phyloP scores from a whole-genome alignment of 2,888 invertebrate genomes.

The Scelioninae gen. 1 region DNA sequence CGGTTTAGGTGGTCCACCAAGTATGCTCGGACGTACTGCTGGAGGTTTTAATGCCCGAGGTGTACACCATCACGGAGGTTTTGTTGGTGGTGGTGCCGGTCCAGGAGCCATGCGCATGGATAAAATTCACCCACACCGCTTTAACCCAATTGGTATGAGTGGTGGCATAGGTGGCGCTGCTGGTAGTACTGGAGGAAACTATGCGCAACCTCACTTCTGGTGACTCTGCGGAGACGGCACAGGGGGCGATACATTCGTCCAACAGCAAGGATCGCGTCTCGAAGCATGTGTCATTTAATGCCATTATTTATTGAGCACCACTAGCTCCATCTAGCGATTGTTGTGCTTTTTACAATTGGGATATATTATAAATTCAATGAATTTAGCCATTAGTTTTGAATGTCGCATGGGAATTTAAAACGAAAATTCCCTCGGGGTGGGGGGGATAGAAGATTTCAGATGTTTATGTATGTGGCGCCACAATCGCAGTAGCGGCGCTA shows the following conservation, averaged over 20 bases:
- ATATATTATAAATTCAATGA: no score
- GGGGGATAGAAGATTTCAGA: no score
- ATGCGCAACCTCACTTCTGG: conserved; percentile 83
- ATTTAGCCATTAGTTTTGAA: no score
- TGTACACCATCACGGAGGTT: conserved; percentile 79
- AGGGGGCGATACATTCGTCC: conserved; percentile 29
- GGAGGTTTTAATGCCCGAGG: conserved; percentile 81
- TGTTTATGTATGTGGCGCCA: no score
- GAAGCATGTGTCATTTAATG: conserved; percentile 47
- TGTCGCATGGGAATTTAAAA: no score
- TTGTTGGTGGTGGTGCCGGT: conserved; percentile 79
- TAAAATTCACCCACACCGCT: conserved; percentile 83
- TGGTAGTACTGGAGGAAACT: conserved; percentile 75
- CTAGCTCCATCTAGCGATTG: conserved; percentile 4
- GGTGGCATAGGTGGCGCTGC: conserved; percentile 76
- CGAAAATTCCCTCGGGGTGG: no score
- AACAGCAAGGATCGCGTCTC: conserved; percentile 53
- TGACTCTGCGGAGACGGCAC: conserved; percentile 78
- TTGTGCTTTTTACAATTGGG: no score
- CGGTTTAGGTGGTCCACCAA: no score
- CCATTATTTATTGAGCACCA: no score
- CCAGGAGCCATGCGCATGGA: conserved; percentile 84
- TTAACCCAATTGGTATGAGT: conserved; percentile 83
- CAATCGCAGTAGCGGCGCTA: no score
- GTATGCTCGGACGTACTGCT: conserved; percentile 77